Evolutionary conservation across 2,888 invertebrate genomes (phyloP).

Genomic region (Eupithecia dodoneata): DNA sequence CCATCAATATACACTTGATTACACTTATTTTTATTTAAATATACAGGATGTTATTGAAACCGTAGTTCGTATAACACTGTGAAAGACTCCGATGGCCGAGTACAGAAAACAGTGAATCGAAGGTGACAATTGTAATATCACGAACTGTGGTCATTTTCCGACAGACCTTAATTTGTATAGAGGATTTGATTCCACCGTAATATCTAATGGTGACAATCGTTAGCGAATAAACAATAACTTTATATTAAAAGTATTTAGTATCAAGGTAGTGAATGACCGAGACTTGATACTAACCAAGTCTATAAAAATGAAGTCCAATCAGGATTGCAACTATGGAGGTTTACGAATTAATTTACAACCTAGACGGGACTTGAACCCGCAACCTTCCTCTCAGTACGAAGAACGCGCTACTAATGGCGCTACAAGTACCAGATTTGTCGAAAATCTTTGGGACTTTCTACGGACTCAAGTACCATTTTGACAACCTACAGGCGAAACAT

Average conservation of each 20-base stretch:
- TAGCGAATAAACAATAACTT: conserved; percentile 4
- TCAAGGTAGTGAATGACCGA: neutral
- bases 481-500: too few species aligned
- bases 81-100: conserved; percentile 22
- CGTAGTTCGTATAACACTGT: conserved; percentile 39
- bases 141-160: conserved; percentile 68
- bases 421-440: neutral
- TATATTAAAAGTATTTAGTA: neutral
- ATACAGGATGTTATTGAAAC: conserved; percentile 28
- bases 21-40: neutral
- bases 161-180: conserved; percentile 41
- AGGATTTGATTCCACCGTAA: conserved; percentile 6
- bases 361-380: neutral
- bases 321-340: too few species aligned
- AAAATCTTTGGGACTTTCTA: neutral
- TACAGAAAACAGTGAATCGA: conserved; percentile 25
- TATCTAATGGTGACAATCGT: conserved; percentile 1
- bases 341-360: neutral
- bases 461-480: neutral
- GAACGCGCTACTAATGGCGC: neutral
- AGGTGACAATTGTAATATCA: conserved; percentile 71
- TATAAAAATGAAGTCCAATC: neutral
- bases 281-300: neutral
- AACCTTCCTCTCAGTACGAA: neutral
- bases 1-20: neutral